Conservation (phyloP, 2,113 vertebrate species). For the Ctenomys sociabilis region DNA sequence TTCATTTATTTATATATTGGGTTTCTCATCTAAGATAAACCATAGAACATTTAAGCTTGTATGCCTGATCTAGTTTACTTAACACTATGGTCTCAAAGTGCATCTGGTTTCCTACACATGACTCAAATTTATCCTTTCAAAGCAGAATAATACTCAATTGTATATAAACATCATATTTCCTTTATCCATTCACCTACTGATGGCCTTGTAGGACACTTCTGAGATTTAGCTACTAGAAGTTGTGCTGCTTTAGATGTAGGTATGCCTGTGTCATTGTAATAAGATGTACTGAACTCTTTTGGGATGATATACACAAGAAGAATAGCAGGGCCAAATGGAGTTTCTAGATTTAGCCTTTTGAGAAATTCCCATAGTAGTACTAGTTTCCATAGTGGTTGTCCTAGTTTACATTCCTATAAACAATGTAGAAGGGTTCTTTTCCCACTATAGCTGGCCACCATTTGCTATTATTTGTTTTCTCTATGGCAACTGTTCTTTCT, state of each 20-base stretch:
- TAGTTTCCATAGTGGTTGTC: too few relatives aligned
- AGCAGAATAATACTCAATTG: not conserved
- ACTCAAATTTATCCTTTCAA: not conserved
- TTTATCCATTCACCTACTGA: not conserved
- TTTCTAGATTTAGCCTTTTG: too few relatives aligned
- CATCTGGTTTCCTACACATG: not conserved
- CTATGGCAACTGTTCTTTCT: not conserved
- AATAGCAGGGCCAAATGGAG: too few relatives aligned
- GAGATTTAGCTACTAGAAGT: not conserved
- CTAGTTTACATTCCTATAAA: too few relatives aligned
- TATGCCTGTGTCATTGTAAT: not conserved
- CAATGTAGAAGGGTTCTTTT: too few relatives aligned
- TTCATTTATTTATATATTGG: not conserved
- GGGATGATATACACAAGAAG: not conserved
- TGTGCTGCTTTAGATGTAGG: not conserved
- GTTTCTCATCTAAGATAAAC: not conserved
- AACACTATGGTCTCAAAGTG: not conserved
- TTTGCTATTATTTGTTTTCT: not conserved
- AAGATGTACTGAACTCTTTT: not conserved
- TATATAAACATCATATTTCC: not conserved
- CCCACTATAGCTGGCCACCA: too few relatives aligned
- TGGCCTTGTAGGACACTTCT: not conserved
- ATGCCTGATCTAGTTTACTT: not conserved
- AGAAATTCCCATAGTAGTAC: too few relatives aligned
- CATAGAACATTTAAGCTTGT: not conserved